A percentile compares a stretch with the other conserved stretches of the same genome.
phyloP scores from a whole-genome alignment of 2,113 vertebrate species.

The Axis porcinus region DNA sequence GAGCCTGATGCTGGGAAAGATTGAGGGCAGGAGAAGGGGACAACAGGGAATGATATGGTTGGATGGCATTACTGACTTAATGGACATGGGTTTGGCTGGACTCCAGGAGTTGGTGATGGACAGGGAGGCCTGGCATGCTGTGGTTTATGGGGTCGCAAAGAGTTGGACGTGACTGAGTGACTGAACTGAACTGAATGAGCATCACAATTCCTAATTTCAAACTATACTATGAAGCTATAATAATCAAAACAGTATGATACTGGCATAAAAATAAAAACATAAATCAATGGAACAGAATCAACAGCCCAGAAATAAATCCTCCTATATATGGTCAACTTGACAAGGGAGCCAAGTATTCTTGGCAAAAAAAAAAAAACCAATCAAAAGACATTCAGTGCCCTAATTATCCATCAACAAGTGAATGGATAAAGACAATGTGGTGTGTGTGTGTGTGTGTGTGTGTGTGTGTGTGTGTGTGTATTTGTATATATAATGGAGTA shows the following conservation, averaged over 20 bases:
- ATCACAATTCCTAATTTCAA: neutral
- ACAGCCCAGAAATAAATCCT: neutral
- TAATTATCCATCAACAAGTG: neutral
- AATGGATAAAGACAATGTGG: neutral
- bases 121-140: neutral
- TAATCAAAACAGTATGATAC: neutral
- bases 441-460: too few species aligned
- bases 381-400: neutral
- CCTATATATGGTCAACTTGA: neutral
- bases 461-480: neutral
- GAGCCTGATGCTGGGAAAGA: neutral
- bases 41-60: neutral
- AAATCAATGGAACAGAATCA: neutral
- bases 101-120: neutral
- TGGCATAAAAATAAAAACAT: neutral
- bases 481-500: neutral
- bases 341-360: neutral
- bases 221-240: neutral
- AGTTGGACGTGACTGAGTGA: neutral
- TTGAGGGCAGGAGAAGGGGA: neutral
- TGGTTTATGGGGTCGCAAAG: fast-evolving
- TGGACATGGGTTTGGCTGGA: neutral
- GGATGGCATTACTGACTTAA: neutral
- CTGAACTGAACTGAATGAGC: neutral
- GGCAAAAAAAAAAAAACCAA: neutral